Percentiles rank a stretch among this genome's conserved stretches.
Evolutionary conservation across 2,888 invertebrate genomes (phyloP).

Genomic region (Philereme transversata): DNA sequence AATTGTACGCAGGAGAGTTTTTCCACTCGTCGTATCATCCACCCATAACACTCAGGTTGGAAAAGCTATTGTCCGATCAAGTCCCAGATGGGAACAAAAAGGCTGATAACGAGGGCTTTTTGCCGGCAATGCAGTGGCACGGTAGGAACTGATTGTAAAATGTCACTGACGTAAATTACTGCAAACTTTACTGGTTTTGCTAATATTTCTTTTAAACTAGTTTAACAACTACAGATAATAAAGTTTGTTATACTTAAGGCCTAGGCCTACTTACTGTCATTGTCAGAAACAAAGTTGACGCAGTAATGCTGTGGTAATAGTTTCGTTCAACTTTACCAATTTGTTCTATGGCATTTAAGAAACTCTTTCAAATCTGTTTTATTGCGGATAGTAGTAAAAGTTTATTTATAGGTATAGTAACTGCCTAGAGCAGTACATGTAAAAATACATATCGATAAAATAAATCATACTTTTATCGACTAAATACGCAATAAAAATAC

Average conservation of each 20-base stretch:
- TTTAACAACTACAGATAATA: background rate
- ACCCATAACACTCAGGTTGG: background rate
- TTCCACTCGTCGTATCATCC: no score
- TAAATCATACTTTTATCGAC: constrained; percentile 4
- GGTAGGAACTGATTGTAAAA: constrained; percentile 3
- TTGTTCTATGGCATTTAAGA: constrained; percentile 9
- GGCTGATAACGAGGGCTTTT: background rate
- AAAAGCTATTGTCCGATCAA: background rate
- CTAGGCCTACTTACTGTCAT: constrained; percentile 5
- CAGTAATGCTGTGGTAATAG: constrained; percentile 10
- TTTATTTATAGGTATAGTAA: background rate
- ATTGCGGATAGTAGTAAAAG: constrained; percentile 1
- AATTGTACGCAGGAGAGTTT: no score
- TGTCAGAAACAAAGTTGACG: constrained; percentile 14
- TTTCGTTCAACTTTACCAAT: constrained; percentile 17
- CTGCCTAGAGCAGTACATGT: no score
- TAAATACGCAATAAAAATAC: constrained; percentile 9
- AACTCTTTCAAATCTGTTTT: background rate
- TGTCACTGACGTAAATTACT: constrained; percentile 10
- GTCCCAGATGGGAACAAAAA: background rate
- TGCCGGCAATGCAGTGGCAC: constrained; percentile 4
- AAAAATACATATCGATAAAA: background rate
- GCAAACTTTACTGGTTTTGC: background rate
- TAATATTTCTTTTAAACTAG: constrained; percentile 5
- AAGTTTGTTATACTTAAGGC: constrained; percentile 9